A percentile compares a stretch with the other conserved stretches of the same genome.
Evolutionary conservation across 2,888 invertebrate species (phyloP).

Genomic region (Autographa gamma): DNA sequence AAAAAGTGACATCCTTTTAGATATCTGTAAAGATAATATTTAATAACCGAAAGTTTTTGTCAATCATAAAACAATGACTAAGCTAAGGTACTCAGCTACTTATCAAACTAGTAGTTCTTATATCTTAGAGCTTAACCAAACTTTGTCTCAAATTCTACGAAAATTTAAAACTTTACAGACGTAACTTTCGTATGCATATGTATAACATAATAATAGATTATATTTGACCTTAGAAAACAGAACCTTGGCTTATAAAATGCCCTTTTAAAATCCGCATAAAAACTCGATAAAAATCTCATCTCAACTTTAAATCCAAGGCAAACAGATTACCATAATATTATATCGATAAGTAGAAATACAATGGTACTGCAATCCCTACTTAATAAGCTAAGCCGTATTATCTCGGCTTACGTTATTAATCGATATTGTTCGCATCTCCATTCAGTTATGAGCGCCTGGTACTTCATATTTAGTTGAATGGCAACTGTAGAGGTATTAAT

Average conservation of each 20-base stretch:
- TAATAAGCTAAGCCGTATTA: conserved; percentile 32
- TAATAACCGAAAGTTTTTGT: too few species aligned
- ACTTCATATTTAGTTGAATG: not conserved
- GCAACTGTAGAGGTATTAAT: not conserved
- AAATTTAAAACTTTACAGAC: not conserved
- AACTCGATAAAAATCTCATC: conserved; percentile 5
- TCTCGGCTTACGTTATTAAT: conserved; percentile 30
- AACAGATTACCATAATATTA: conserved; percentile 18
- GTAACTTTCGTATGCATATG: not conserved
- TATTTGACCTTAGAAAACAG: not conserved
- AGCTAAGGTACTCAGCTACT: not conserved
- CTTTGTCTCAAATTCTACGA: not conserved
- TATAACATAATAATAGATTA: not conserved
- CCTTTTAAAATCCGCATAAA: not conserved
- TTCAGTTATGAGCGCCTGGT: conserved; percentile 11
- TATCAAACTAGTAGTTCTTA: not conserved
- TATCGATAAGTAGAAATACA: conserved; percentile 35
- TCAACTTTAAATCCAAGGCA: not conserved
- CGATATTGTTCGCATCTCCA: conserved; percentile 35
- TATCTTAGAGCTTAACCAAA: not conserved
- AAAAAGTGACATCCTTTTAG: too few species aligned
- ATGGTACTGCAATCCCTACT: conserved; percentile 33
- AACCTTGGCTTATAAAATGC: not conserved
- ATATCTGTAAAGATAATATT: too few species aligned
- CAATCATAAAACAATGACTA: too few species aligned